Base-by-base conservation (phyloP, 2,888 invertebrate species). In the Gymnosoma rotundatum region DNA sequence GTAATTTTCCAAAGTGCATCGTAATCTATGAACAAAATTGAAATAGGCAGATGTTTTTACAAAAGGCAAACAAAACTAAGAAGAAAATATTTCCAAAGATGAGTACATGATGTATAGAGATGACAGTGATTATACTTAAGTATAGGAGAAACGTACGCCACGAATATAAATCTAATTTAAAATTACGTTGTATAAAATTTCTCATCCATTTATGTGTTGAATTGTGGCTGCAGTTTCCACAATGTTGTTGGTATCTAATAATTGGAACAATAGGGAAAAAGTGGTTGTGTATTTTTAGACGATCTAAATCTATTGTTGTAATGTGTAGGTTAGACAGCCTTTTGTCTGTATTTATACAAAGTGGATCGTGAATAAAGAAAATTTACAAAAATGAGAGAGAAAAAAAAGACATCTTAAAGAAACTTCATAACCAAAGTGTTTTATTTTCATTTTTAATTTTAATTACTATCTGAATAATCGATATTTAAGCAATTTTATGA, bases 1-100 rank as follows among this genome's bases (percentile, higher is more conserved):
- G 74, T 72, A 83, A 86, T 86, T 86, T 86, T 66, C 70, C 52
- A 81, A 78, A 81, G 83, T 83, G 67, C 79, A 79, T 52, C 42
- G 32, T 48, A 73, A 81, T 69, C 61, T 50, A 69, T 56, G 38
- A 72, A 25, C 25, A 52, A 70, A 69, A 50, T 10, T 60, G n/a
- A 48, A 66, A 16, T 38, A 20, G 56, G 69, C 66, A 69, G 78
- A 66, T 45, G 64, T 56, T 74, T 70, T 66, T 25, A 56, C 45
- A 63, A 70, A 74, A 60, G 16, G 25, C 67, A 60, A n/a, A 48
- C 54, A 61, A 25, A 36, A n/a, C 36, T 58, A 21, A 4, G 32
- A 12, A 38, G 48, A 54, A 58, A 54, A 45, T 58, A 14, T 67
- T 60, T 42, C 58, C 60, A 76, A 12, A 60, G 64, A 45, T 38